These are phyloP conservation scores for Odontophorus gujanensis DNA, from an alignment of 2,113 vertebrate genomes.

Conservation along the genomic window DNA sequence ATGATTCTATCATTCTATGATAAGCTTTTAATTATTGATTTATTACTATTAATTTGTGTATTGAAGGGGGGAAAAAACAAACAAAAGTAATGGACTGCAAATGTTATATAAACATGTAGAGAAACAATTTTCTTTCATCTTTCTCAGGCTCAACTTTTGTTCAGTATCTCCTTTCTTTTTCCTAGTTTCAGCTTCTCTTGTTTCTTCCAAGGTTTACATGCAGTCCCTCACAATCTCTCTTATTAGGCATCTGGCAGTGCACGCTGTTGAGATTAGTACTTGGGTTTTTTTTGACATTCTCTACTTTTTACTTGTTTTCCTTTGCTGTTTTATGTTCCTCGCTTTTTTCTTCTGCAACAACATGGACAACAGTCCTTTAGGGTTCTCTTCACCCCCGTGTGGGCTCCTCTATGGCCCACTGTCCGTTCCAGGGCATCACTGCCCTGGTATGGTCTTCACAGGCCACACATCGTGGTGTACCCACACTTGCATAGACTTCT, in stretches of 20 bases:
- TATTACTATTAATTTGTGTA: not conserved
- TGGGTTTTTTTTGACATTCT: not conserved
- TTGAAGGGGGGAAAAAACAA: not conserved
- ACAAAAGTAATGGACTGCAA: not conserved
- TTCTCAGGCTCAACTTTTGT: not conserved
- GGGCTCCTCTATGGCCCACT: not conserved
- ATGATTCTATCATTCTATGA: no score
- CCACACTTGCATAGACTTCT: fast-evolving
- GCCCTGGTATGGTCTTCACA: not conserved
- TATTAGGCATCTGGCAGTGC: not conserved
- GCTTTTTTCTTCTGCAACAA: not conserved
- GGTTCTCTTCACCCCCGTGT: not conserved
- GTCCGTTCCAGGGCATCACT: fast-evolving
- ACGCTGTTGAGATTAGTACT: not conserved
- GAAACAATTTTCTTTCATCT: not conserved
- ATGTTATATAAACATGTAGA: not conserved
- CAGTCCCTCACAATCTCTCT: not conserved
- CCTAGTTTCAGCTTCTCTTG: not conserved
- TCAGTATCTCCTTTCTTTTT: not conserved
- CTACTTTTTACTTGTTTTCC: not conserved
- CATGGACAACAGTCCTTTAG: fast-evolving
- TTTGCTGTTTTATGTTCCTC: not conserved
- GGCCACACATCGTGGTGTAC: not conserved
- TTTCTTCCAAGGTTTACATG: fast-evolving
- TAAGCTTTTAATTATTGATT: not conserved